Conservation (phyloP, 1,140 invertebrate genomes). For the Sinella curviseta region DNA sequence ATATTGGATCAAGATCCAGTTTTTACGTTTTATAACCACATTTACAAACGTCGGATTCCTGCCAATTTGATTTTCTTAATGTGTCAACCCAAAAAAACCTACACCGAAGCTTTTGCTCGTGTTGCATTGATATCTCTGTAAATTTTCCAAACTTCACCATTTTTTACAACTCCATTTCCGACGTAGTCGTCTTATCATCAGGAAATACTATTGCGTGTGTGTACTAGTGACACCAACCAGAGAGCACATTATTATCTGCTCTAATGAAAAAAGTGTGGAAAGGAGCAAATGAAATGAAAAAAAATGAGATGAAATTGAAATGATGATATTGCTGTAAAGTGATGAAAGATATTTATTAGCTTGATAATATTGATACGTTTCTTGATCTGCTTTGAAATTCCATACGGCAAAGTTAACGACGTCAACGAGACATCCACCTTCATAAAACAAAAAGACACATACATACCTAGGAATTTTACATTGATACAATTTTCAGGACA, state of each 20-base stretch:
- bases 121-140: neutral
- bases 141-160: neutral
- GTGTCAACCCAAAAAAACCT: constrained; percentile 5
- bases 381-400: neutral
- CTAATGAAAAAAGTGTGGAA: too few species aligned
- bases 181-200: too few species aligned
- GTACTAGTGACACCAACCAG: neutral
- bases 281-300: neutral
- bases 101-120: too few species aligned
- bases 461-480: neutral
- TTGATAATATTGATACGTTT: neutral
- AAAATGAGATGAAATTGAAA: constrained; percentile 16
- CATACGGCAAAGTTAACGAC: neutral
- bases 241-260: neutral
- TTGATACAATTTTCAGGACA: too few species aligned
- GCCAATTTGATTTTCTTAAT: constrained; percentile 27
- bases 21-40: constrained; percentile 17
- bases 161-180: constrained; percentile 2
- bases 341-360: constrained; percentile 17
- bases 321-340: constrained; percentile 22
- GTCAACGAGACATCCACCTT: neutral
- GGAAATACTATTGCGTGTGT: neutral
- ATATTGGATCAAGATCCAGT: constrained; percentile 26
- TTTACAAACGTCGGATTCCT: constrained; percentile 17
- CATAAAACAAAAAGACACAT: neutral